Evolutionary conservation across 2,888 invertebrate genomes (phyloP), one percentile per base, ranked within the genome.

Genomic region (Eristalis pertinax): DNA sequence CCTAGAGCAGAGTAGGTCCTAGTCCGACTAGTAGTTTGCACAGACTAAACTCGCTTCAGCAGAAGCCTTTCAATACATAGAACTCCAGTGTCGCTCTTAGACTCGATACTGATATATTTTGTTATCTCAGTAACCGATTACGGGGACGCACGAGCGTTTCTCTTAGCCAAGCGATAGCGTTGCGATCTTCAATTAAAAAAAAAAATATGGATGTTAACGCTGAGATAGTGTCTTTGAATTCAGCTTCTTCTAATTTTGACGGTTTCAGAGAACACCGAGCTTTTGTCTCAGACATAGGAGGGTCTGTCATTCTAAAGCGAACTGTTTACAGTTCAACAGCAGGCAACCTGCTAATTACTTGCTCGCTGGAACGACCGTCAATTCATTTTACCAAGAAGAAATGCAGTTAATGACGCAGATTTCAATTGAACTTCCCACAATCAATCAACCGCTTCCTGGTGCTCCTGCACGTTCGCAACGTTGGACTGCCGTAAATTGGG

Each of bases 101-200:
- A 38, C 19, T 11, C 60, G 50, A 60, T 60, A 60, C n/a, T 22
- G 15, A 38, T 41, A 38, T 60, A 64, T 60, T 13, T 72, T 64
- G 75, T 83, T 86, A 86, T 86, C 86, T 75, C 24, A 11, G 56
- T 56, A 32, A 32, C 50, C 63, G 85, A 85, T 85, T 85, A 78
- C 62, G 43, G 43, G 35, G 22, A n/a, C 67, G 43, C n/a, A 0
- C 41, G 41, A 29, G 19, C n/a, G 19, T 19, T 19, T 50, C 50
- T 50, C 43, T 41, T 67, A 43, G 43, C 35, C 24, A 10, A 67
- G 41, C 24, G 41, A 24, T 15, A 43, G 67, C 67, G 68, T 68
- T 22, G 50, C 62, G 50, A 26, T 78, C 38, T 70, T 38, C 19
- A 63, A 26, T 77, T 77, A n/a, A 29, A 15, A 32, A 64, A 19